Base-by-base conservation (phyloP, 2,888 invertebrate genomes). In the Drosophila fungiperda region DNA sequence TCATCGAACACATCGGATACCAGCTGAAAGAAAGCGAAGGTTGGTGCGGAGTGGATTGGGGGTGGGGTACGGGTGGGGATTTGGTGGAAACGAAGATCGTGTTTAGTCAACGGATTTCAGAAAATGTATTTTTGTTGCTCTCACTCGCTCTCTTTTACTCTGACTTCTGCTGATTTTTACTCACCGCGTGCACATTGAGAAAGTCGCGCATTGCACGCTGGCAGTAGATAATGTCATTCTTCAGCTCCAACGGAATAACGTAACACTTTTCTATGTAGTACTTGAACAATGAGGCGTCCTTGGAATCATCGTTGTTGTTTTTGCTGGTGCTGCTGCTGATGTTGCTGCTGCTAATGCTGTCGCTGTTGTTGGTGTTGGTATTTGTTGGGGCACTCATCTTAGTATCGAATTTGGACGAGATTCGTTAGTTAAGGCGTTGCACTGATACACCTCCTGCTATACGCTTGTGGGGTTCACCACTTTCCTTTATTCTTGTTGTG, bases 161-260 rank as follows among this genome's bases (percentile, higher is more conserved):
- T 52, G 23, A 12, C 53, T 38, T 59, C 17, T 55, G 15, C 32
- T 33, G 12, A n/a, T 45, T n/a, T 55, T 36, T 73, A 76, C 86
- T 90, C 76, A 93, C 93, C 91, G 91, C 90, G 76, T 93, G 93
- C 35, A 93, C 92, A 79, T 91, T 92, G 59, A 93, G 82, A 78
- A 92, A 91, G 55, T 90, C 84, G 61, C 89, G 90, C 65, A 93
- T 57, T 42, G 92, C 89, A 68, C 92, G 90, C 83, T 93, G 93
- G 71, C 93, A 93, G 80, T 93, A 93, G 61, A 92, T 82, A 78
- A 93, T 86, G 80, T 93, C 93, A 75, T 92, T 90, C 73, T 89
- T 92, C 0, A 93, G 78, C 59, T 93, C 92, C 62, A 81, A 76
- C 9, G 92, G 92, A 73, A 92, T 82, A 75, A 87, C 90, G 72